Evolutionary conservation across 2,888 invertebrate species (phyloP), one percentile per base, ranked within the genome.

Genomic region (Drosophila prostipennis): DNA sequence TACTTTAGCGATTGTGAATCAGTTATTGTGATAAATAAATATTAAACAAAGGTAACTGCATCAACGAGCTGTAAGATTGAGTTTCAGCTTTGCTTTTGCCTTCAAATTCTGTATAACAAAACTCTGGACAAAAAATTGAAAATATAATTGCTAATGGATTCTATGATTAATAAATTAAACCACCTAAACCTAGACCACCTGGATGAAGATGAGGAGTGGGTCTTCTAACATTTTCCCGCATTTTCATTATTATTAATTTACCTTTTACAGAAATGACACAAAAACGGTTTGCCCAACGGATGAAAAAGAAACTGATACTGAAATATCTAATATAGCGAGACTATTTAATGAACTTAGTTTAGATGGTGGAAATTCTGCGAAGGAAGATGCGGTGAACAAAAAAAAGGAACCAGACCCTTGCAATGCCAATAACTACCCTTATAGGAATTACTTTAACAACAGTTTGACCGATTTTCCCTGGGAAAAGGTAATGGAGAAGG

Each of bases 261-360:
- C 42, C 19, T 6, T 16, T 8, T 45, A 0, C 36, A 64, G 63
- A 1, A 49, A 29, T 6, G 32, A 64, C 4, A 14, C 11, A 2
- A 3, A 8, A n/a, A 2, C 13, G 0, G 37, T 23, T 2, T 8
- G 3, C 7, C 29, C 3, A 3, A 32, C 11, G 19, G 37, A 29
- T 0, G 29, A 39, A 1, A 19, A 59, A 8, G 10, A 45, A 8
- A 13, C n/a, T 2, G 0, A 14, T 2, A 19, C n/a, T 10, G 32
- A 54, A 32, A 1, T 52, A 3, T 32, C 58, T 0, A 45, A 58
- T 11, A 0, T 49, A 34, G 40, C 64, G 2, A 52, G 40, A 7
- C 45, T 72, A 0, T 69, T 71, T 2, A 60, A 45, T 3, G 40
- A 71, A 3, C 10, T 63, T 0, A 63, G 57, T 3, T 42, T 74